These are phyloP conservation scores for Latrodectus hesperus DNA, from an alignment of 2,888 invertebrate genomes.

Conservation along the genomic window DNA sequence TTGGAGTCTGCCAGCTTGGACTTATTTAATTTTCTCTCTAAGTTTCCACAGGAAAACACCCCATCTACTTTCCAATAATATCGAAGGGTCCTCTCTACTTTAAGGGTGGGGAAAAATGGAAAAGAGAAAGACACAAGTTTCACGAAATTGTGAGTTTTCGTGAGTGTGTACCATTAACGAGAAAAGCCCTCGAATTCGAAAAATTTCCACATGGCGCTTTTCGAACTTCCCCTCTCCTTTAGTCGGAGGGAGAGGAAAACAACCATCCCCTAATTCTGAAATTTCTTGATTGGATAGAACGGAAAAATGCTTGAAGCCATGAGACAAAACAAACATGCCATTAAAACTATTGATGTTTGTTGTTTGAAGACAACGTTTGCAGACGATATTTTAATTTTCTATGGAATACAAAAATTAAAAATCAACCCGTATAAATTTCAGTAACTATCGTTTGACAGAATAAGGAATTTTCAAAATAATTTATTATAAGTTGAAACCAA, in stretches of 20 bases:
- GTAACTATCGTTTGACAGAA: too few species aligned
- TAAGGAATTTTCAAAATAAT: too few species aligned
- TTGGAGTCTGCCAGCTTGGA: neutral
- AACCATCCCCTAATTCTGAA: neutral
- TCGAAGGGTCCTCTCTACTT: slow-evolving; percentile 5
- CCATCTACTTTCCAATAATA: slow-evolving; percentile 11
- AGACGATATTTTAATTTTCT: too few species aligned
- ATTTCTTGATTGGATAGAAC: neutral
- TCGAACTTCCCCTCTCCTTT: slow-evolving; percentile 15
- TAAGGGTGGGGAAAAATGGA: neutral
- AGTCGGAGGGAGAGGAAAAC: neutral
- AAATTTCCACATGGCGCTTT: slow-evolving; percentile 22
- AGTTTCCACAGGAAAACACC: neutral
- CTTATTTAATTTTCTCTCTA: neutral
- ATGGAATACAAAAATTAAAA: too few species aligned
- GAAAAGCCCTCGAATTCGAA: slow-evolving; percentile 3
- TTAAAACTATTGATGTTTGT: too few species aligned
- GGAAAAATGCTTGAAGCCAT: neutral
- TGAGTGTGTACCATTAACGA: slow-evolving; percentile 49
- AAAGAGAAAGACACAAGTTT: neutral
- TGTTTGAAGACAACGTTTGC: too few species aligned
- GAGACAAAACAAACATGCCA: too few species aligned
- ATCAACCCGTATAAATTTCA: too few species aligned
- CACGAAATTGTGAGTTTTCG: slow-evolving; percentile 28
- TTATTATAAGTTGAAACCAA: too few species aligned